Evolutionary conservation across 2,797 vertebrate species (phyloP).

Genomic region (Meriones psammophilus): DNA sequence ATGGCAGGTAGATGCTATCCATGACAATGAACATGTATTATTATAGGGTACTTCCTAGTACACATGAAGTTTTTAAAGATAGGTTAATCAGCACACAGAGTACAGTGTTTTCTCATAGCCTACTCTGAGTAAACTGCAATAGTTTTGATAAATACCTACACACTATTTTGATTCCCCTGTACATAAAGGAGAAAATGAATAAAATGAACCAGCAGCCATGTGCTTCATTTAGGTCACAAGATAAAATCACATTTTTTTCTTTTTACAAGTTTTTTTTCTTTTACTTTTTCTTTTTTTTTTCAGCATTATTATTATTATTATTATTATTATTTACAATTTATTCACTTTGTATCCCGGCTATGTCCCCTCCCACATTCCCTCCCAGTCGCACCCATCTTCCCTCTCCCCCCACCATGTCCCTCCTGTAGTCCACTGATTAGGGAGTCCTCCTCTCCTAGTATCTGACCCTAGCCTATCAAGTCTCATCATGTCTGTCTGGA

Average conservation of each 20-base stretch:
- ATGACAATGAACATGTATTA: slow-evolving; percentile 20
- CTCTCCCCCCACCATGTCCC: too few species aligned
- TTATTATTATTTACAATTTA: too few species aligned
- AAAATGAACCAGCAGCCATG: slow-evolving; percentile 3
- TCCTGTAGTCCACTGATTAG: too few species aligned
- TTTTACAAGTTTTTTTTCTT: too few species aligned
- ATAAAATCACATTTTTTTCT: neutral
- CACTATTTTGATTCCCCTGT: neutral
- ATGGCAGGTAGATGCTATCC: neutral
- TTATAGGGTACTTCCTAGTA: slow-evolving; percentile 23
- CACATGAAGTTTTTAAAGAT: slow-evolving; percentile 4
- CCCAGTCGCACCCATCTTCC: too few species aligned
- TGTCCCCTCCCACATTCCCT: too few species aligned
- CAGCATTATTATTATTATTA: too few species aligned
- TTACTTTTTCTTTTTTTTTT: too few species aligned
- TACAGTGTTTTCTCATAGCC: slow-evolving; percentile 38
- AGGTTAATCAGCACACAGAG: slow-evolving; percentile 2
- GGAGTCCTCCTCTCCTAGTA: too few species aligned
- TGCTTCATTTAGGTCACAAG: neutral
- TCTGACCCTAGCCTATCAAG: too few species aligned
- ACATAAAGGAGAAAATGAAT: neutral
- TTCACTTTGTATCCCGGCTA: too few species aligned
- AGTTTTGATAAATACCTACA: slow-evolving; percentile 28
- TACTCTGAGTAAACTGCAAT: neutral
- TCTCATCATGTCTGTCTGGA: too few species aligned